Conservation (phyloP, 1,140 invertebrate genomes). For the Streblospio benedicti region DNA sequence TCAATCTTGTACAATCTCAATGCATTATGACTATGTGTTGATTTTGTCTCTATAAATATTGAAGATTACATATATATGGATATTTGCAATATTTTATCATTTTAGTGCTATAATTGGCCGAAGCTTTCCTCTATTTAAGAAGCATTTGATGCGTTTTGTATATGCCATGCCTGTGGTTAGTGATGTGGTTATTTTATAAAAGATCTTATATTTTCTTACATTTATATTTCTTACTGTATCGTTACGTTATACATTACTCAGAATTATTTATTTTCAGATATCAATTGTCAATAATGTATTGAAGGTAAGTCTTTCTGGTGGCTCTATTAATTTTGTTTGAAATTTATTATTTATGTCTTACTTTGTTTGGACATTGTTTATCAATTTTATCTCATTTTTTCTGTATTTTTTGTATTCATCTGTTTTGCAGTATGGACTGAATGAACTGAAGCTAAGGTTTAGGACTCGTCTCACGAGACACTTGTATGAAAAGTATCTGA, state of each 20-base stretch:
- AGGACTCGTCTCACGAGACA: conserved; percentile 77
- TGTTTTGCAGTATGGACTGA: conserved; percentile 67
- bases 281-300: conserved; percentile 85
- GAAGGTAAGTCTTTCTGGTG: conserved; percentile 53
- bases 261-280: conserved; percentile 41
- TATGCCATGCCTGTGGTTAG: conserved; percentile 72
- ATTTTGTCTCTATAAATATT: neutral
- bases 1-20: neutral
- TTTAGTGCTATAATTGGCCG: conserved; percentile 82
- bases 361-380: conserved; percentile 8
- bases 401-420: conserved; percentile 14
- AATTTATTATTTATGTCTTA: conserved; percentile 3
- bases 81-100: conserved; percentile 39
- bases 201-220: conserved; percentile 47
- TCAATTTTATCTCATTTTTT: conserved; percentile 17
- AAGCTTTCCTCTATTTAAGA: conserved; percentile 66
- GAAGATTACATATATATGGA: neutral
- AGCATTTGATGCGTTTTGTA: conserved; percentile 66
- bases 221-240: conserved; percentile 47
- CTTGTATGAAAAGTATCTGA: conserved; percentile 84
- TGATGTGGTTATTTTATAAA: conserved; percentile 28
- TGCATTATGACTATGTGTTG: neutral
- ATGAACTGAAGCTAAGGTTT: conserved; percentile 82
- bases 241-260: conserved; percentile 14
- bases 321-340: no score